These are phyloP conservation scores for Sebastiscus albofasciatus DNA, from an alignment of 2,797 vertebrate genomes.

Conservation along the genomic window DNA sequence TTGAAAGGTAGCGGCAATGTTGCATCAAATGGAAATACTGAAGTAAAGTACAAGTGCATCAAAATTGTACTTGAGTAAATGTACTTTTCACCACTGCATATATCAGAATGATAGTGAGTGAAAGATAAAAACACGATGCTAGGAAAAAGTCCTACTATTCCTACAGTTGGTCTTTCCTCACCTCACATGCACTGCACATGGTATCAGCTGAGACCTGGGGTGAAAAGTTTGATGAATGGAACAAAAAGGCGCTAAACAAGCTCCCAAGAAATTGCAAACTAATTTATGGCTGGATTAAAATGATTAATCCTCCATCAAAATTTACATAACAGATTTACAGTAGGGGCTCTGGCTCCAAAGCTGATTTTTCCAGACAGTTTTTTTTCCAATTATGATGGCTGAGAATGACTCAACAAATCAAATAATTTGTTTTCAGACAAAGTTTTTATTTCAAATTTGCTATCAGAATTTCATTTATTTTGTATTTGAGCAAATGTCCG, in stretches of 20 bases:
- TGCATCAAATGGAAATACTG: not conserved
- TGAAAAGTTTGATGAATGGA: not conserved
- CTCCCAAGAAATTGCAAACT: not conserved
- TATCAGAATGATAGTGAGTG: not conserved
- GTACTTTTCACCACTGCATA: not conserved
- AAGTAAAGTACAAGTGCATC: not conserved
- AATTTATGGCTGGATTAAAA: slow-evolving; percentile 32
- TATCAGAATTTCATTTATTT: not conserved
- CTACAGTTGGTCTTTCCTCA: not conserved
- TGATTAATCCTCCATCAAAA: slow-evolving; percentile 10
- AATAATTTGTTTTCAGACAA: not conserved
- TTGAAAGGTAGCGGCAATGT: not conserved
- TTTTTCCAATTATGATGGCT: not conserved
- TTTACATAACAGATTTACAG: slow-evolving; percentile 11
- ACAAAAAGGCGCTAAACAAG: not conserved
- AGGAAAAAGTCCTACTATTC: not conserved
- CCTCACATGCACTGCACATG: slow-evolving; percentile 6
- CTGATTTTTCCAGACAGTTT: not conserved
- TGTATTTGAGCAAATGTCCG: not conserved
- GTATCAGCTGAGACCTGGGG: not conserved
- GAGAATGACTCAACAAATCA: not conserved
- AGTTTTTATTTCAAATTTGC: not conserved
- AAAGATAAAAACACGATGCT: not conserved
- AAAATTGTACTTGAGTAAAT: not conserved
- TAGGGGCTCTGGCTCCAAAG: not conserved